Evolutionary conservation across 2,797 vertebrate species (phyloP), one percentile per base, ranked within the genome.

Genomic region (Brotula barbata): DNA sequence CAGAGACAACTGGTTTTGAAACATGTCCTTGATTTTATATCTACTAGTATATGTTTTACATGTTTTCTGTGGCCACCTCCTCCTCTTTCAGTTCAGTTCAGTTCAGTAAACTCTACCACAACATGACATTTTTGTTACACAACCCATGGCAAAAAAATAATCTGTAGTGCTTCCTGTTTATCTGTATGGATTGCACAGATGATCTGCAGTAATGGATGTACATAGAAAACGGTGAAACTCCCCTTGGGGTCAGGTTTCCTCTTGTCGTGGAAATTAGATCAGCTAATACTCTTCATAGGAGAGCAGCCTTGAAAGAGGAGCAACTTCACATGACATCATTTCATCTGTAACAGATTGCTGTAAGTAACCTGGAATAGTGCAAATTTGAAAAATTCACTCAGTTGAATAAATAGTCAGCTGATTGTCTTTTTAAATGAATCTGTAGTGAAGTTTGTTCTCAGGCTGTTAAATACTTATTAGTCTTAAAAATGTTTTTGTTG

Each of bases 401-500:
- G 1, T 5, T 39, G 4, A n/a, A 39, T 39, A 39, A 39, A 39
- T 15, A 14, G 6, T 7, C 13, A 39, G 1, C 37, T 15, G 15
- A n/a, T 33, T 33, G 31, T 33, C 31, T 33, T 33, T 33, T 6
- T 11, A 33, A 33, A 33, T 33, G 11, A 6, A 33, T 33, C 31
- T 33, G 31, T 33, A 33, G 31, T 33, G 31, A n/a, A 34, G 12
- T 37, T n/a, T 48, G 2, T 22, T 7, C 19, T 41, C 37, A 36
- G n/a, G 23, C 48, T 40, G 16, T 31, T 16, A 42, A 20, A 47
- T 41, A 43, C 9, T 41, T 16, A 33, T 6, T 49, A 0, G 9
- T 33, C 6, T 6, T 33, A 33, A 9, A 10, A 6, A 33, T 33
- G 25, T 28, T 28, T 49, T 73, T 79, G 37, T 80, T 77, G 17